These are phyloP conservation scores for Lottia gigantea DNA, from an alignment of 2,888 invertebrate species.

Conservation along the genomic window DNA sequence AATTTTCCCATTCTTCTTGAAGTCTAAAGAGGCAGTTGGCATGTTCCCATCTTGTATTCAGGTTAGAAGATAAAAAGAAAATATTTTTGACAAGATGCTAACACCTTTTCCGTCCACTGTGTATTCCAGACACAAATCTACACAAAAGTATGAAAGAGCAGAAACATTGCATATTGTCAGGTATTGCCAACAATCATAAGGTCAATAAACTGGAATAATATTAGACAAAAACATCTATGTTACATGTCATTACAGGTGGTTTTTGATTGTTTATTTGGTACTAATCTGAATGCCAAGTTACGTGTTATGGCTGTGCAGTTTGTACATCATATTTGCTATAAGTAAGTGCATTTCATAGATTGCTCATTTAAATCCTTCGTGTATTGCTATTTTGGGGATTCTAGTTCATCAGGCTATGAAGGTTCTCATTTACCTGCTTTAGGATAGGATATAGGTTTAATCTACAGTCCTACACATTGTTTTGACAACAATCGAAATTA, in stretches of 20 bases:
- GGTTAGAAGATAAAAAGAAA: conserved; percentile 67
- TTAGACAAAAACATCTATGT: background rate
- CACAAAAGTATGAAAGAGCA: no score
- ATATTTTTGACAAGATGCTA: background rate
- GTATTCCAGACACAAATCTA: no score
- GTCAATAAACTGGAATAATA: background rate
- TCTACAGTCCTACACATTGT: no score
- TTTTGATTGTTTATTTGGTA: conserved; percentile 87
- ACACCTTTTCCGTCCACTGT: no score
- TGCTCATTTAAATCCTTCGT: no score
- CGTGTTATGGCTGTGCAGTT: conserved; percentile 85
- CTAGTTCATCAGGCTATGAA: no score
- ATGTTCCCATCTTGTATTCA: conserved; percentile 81
- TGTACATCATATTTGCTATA: conserved; percentile 82
- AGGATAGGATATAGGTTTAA: no score
- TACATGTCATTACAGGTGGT: conserved; percentile 74
- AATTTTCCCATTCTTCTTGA: conserved; percentile 84
- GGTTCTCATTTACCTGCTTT: no score
- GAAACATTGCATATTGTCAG: no score
- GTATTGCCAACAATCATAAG: no score
- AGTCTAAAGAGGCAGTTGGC: conserved; percentile 68
- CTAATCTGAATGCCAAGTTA: conserved; percentile 84
- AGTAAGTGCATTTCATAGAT: conserved; percentile 80
- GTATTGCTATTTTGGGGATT: no score
- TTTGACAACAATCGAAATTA: no score